Base-by-base conservation (phyloP, 2,113 vertebrate species). In the Callionymus lyra region DNA sequence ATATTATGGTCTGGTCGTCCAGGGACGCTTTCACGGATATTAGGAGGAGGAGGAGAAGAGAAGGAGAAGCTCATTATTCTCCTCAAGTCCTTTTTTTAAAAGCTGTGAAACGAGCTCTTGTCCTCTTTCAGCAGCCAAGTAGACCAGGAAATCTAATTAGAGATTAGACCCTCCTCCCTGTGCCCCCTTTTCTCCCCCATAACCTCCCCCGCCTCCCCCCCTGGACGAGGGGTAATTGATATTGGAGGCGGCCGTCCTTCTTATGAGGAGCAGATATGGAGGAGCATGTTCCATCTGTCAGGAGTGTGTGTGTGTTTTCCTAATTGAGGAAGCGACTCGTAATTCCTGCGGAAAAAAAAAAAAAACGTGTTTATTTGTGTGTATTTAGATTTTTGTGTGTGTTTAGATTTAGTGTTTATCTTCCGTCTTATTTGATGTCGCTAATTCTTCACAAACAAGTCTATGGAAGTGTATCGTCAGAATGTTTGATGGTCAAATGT, bases 261-360 rank as follows among this genome's bases (percentile, higher is more conserved):
- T 71, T 69, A 76, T 76, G 64, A 76, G 72, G 43, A 41, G 53
- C 51, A 64, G 69, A 76, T 74, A 76, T 76, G 76, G 72, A 74
- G 41, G 70, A 71, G 50, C 70, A 76, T 76, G 72, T 68, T 73
- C 72, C 69, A 71, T 66, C 76, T 79, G 70, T 71, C 64, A 57
- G 68, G 40, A 38, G 45, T 60, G 38, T 10, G 44, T 59, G 15
- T 9, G 34, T 47, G 34, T 21, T 13, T 27, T 27, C 21, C 21
- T 27, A 27, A 27, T 27, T 27, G 21, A 27, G 21, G 21, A 27
- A 27, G 21, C 21, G 21, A 5, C 21, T 27, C 8, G 21, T 27
- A 27, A 27, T 27, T 27, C 21, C 21, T 4, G 4, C 21, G 21
- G 21, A 27, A 27, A 27, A n/a, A n/a, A n/a, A n/a, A n/a, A n/a